These are phyloP conservation scores for Epinephelus fuscoguttatus DNA, from an alignment of 2,113 vertebrate genomes.

Conservation along the genomic window DNA sequence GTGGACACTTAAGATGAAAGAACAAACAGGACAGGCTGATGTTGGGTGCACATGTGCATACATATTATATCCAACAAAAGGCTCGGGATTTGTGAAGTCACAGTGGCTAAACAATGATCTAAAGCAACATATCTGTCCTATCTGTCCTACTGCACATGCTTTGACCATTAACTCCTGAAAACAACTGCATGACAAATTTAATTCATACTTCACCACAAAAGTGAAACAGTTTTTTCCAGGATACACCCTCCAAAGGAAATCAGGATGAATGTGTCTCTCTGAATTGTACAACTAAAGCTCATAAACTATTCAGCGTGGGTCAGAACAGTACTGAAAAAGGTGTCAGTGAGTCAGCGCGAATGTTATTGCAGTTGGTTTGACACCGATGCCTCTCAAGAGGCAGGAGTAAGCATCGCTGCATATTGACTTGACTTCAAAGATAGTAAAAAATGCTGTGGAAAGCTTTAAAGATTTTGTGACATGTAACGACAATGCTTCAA, in stretches of 20 bases:
- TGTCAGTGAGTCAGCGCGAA: constrained; percentile 1
- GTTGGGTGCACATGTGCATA: neutral
- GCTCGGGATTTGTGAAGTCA: neutral
- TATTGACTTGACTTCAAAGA: constrained; percentile 29
- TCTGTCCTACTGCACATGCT: neutral
- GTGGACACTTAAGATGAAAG: constrained; percentile 16
- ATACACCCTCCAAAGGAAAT: neutral
- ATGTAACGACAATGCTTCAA: constrained; percentile 29
- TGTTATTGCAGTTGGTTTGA: constrained; percentile 25
- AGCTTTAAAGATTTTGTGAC: constrained; percentile 20
- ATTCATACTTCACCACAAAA: neutral
- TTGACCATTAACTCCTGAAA: neutral
- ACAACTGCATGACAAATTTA: neutral
- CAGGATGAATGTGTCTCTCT: constrained; percentile 4
- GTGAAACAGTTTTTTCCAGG: neutral
- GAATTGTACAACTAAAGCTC: constrained; percentile 27
- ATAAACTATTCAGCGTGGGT: constrained; percentile 14
- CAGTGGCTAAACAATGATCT: neutral
- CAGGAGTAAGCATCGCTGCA: neutral
- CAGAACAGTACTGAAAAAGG: neutral
- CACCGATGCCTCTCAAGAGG: constrained; percentile 38
- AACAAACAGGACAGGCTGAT: constrained; percentile 1
- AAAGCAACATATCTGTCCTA: neutral
- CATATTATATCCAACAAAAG: constrained; percentile 6
- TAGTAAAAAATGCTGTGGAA: neutral